Conservation (phyloP, 2,113 vertebrate genomes). For the Sander lucioperca region DNA sequence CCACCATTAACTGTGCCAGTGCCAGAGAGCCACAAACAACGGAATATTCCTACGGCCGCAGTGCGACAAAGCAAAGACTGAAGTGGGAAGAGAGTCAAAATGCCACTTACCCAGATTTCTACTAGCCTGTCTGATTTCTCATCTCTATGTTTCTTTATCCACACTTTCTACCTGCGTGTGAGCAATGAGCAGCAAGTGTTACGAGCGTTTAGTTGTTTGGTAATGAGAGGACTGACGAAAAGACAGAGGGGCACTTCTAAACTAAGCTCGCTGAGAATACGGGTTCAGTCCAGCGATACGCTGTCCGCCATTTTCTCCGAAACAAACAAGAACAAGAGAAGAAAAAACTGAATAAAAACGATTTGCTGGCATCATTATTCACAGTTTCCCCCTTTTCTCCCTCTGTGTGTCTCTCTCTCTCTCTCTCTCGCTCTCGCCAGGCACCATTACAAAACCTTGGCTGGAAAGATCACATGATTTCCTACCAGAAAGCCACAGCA, state of each 20-base stretch:
- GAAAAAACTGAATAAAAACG: slow-evolving; percentile 80
- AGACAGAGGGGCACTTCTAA: slow-evolving; percentile 87
- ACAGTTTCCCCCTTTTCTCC: slow-evolving; percentile 75
- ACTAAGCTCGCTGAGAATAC: slow-evolving; percentile 87
- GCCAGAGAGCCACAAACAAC: slow-evolving; percentile 64
- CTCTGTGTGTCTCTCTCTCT: slow-evolving; percentile 71
- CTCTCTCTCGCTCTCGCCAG: slow-evolving; percentile 70
- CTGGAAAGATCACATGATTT: slow-evolving; percentile 91
- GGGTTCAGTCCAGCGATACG: slow-evolving; percentile 87
- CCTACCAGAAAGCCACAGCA: slow-evolving; percentile 91
- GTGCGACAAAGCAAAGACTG: slow-evolving; percentile 68
- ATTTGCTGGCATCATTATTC: slow-evolving; percentile 83
- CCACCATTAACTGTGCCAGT: slow-evolving; percentile 81
- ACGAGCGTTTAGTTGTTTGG: slow-evolving; percentile 69
- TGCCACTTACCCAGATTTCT: slow-evolving; percentile 63
- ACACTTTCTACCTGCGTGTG: slow-evolving; percentile 82
- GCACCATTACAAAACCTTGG: slow-evolving; percentile 91
- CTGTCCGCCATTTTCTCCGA: slow-evolving; percentile 94
- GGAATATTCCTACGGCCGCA: slow-evolving; percentile 64
- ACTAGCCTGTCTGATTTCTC: slow-evolving; percentile 74
- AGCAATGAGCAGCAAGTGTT: slow-evolving; percentile 86
- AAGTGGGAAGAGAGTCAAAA: slow-evolving; percentile 48
- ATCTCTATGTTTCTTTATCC: slow-evolving; percentile 76
- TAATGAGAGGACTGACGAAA: slow-evolving; percentile 77
- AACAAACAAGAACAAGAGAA: slow-evolving; percentile 80